These are phyloP conservation scores for Sebastes fasciatus DNA, from an alignment of 2,113 vertebrate species.

Conservation along the genomic window DNA sequence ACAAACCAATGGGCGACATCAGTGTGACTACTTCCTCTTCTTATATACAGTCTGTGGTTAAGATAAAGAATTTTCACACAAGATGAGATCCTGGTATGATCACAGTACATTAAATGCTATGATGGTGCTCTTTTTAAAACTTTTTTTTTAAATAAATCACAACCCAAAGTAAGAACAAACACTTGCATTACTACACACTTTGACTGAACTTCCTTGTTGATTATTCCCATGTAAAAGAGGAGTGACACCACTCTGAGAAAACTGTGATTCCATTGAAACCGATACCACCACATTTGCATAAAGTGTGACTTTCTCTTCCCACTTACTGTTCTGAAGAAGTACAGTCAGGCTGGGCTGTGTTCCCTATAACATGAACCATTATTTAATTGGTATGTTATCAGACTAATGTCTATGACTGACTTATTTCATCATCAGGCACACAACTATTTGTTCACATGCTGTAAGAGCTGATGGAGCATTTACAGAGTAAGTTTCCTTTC, in stretches of 20 bases:
- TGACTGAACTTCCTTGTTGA: not conserved
- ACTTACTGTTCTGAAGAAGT: conserved; percentile 13
- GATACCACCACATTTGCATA: not conserved
- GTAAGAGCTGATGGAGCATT: no score
- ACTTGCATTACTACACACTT: not conserved
- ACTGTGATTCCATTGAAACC: not conserved
- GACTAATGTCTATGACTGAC: no score
- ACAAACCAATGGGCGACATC: no score
- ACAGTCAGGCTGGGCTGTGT: no score
- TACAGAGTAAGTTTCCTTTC: conserved; percentile 24
- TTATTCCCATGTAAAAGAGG: not conserved
- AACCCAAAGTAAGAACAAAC: not conserved
- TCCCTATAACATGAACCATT: not conserved
- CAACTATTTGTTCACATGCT: not conserved
- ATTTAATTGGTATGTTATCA: not conserved
- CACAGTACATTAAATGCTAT: not conserved
- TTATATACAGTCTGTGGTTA: not conserved
- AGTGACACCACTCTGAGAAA: not conserved
- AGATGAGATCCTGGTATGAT: not conserved
- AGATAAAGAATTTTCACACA: not conserved
- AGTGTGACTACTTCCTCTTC: no score
- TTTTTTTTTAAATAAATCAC: not conserved
- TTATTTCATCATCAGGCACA: not conserved
- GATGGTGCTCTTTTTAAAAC: not conserved
- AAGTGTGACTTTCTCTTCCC: conserved; percentile 33